A percentile compares a stretch with the other conserved stretches of the same genome.
These are phyloP conservation scores for Leptinotarsa haldemani DNA, from an alignment of 2,888 invertebrate genomes.

Conservation along the genomic window DNA sequence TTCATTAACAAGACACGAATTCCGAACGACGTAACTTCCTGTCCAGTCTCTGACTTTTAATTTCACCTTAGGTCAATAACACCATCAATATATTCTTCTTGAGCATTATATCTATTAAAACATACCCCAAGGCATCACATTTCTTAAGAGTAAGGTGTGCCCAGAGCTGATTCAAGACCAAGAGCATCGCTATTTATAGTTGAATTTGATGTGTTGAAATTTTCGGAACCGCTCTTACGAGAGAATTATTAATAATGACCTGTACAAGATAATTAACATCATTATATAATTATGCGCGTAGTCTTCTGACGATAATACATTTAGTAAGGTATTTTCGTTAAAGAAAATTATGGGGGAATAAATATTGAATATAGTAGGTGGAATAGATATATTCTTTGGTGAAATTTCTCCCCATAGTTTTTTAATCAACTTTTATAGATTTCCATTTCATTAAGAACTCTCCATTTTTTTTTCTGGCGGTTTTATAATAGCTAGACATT, in stretches of 20 bases:
- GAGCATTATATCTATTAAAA: conserved; percentile 4
- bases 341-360: too few relatives aligned
- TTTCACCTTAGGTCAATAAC: not conserved
- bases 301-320: not conserved
- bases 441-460: too few relatives aligned
- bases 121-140: conserved; percentile 1
- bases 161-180: not conserved
- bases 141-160: conserved; percentile 6
- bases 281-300: not conserved
- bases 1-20: not conserved
- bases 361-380: too few relatives aligned
- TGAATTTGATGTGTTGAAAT: not conserved
- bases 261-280: not conserved
- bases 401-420: too few relatives aligned
- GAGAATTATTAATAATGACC: not conserved
- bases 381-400: too few relatives aligned
- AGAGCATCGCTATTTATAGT: conserved; percentile 17
- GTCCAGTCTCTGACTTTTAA: not conserved
- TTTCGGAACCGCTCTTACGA: not conserved
- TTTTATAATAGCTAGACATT: too few relatives aligned
- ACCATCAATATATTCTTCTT: not conserved
- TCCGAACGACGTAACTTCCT: not conserved
- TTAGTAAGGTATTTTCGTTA: too few relatives aligned
- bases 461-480: too few relatives aligned
- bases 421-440: too few relatives aligned